phyloP scores from a whole-genome alignment of 2,797 vertebrate species.

The Xenentodon cancila region DNA sequence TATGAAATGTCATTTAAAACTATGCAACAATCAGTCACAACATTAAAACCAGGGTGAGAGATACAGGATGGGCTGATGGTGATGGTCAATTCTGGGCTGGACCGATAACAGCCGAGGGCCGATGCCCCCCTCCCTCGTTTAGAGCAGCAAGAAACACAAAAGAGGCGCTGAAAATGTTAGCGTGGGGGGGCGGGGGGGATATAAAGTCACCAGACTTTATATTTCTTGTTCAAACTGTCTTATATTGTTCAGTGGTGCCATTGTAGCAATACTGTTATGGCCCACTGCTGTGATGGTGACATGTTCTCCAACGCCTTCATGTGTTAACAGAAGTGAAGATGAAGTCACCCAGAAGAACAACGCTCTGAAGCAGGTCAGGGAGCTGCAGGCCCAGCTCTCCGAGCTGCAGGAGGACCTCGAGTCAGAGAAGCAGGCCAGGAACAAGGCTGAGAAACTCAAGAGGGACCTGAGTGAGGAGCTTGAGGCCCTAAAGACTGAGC shows the following conservation, averaged over 20 bases:
- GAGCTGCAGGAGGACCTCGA: conserved; percentile 98
- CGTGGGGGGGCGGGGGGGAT: too few species aligned
- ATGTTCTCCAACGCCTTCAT: neutral
- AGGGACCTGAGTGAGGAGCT: conserved; percentile 96
- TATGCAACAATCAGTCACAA: too few species aligned
- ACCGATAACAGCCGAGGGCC: too few species aligned
- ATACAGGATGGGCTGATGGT: too few species aligned
- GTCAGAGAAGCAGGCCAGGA: conserved; percentile 90
- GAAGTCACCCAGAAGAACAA: conserved; percentile 95
- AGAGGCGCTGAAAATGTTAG: too few species aligned
- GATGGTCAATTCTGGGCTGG: too few species aligned
- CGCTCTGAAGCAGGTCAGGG: conserved; percentile 91
- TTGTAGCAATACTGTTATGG: too few species aligned
- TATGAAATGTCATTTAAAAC: too few species aligned
- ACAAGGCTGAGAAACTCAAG: conserved; percentile 98
- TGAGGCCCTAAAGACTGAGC: conserved; percentile 95
- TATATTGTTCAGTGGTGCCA: too few species aligned
- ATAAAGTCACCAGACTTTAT: neutral
- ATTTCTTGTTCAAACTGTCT: neutral
- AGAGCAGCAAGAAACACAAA: too few species aligned
- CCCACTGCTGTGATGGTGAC: neutral
- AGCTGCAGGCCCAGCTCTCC: conserved; percentile 93
- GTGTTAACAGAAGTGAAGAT: conserved; percentile 88
- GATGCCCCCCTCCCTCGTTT: too few species aligned
- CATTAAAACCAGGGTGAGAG: too few species aligned